These are phyloP conservation scores for Pelobates cultripes DNA, from an alignment of 2,797 vertebrate species.

Conservation along the genomic window DNA sequence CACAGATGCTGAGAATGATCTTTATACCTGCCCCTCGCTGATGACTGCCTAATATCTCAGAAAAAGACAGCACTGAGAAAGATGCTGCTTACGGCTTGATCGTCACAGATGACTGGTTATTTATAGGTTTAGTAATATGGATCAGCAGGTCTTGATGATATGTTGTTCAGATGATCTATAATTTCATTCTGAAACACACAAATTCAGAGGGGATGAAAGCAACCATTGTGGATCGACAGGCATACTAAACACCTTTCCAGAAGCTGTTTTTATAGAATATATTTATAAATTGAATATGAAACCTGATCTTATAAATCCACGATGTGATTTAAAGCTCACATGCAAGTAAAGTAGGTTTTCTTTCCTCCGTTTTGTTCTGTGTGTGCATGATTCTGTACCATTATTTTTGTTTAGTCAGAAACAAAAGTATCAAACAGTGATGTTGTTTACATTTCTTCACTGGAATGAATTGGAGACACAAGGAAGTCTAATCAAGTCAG, in stretches of 20 bases:
- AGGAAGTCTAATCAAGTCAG: too few relatives aligned
- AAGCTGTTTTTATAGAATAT: not conserved
- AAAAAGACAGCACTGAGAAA: not conserved
- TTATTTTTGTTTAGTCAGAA: too few relatives aligned
- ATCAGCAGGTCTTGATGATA: conserved; percentile 47
- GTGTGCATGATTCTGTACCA: too few relatives aligned
- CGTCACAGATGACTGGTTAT: conserved; percentile 26
- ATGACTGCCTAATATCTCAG: not conserved
- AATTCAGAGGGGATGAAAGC: conserved; percentile 30
- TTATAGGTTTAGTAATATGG: conserved; percentile 45
- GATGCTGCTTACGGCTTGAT: not conserved
- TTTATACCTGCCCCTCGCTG: not conserved
- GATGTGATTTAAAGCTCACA: not conserved
- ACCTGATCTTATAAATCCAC: not conserved
- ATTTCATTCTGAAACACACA: conserved; percentile 36
- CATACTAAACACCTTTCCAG: not conserved
- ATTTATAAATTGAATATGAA: not conserved
- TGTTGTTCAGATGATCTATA: conserved; percentile 23
- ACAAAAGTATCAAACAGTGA: too few relatives aligned
- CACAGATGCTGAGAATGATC: not conserved
- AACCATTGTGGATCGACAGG: conserved; percentile 37
- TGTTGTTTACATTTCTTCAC: too few relatives aligned
- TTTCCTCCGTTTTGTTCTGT: too few relatives aligned
- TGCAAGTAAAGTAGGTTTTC: too few relatives aligned
- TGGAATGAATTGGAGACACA: too few relatives aligned